Evolutionary conservation across 2,888 invertebrate genomes (phyloP).

Genomic region (Scaptomyza tumidula): DNA sequence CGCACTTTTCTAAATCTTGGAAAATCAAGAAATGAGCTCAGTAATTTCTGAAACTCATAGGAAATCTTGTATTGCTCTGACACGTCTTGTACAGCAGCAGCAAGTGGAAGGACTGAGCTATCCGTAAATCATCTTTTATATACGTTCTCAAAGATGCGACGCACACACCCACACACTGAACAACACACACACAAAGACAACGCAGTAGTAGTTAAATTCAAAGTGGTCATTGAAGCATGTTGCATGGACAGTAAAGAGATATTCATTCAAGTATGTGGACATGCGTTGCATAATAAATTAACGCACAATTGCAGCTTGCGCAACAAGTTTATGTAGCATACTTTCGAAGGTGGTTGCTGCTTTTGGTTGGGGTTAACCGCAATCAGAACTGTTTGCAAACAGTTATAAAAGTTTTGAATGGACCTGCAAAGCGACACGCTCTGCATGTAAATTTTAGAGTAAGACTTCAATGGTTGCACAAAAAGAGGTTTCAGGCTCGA

Average conservation of each 20-base stretch:
- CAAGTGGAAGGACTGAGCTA: constrained; percentile 61
- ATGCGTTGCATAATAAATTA: constrained; percentile 73
- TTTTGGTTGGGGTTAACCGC: constrained; percentile 22
- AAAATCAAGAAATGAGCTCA: constrained; percentile 36
- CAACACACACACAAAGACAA: not conserved
- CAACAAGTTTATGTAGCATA: constrained; percentile 71
- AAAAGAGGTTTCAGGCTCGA: not conserved
- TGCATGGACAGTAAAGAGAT: constrained; percentile 39
- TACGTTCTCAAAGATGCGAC: constrained; percentile 29
- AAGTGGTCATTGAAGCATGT: constrained; percentile 71
- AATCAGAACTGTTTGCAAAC: constrained; percentile 53
- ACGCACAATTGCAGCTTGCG: constrained; percentile 76
- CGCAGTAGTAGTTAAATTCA: constrained; percentile 53
- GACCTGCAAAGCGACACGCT: constrained; percentile 35
- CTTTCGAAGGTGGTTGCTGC: constrained; percentile 24
- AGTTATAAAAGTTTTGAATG: constrained; percentile 61
- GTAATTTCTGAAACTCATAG: constrained; percentile 53
- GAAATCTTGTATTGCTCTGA: constrained; percentile 33
- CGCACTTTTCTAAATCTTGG: constrained; percentile 25
- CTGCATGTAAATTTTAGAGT: constrained; percentile 48
- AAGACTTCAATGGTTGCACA: constrained; percentile 2
- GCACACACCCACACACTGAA: constrained; percentile 6
- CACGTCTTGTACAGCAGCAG: constrained; percentile 33
- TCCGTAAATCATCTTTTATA: constrained; percentile 52
- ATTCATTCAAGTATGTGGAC: constrained; percentile 59